phyloP scores from a whole-genome alignment of 2,113 vertebrate species.

The Ardeotis arabs region DNA sequence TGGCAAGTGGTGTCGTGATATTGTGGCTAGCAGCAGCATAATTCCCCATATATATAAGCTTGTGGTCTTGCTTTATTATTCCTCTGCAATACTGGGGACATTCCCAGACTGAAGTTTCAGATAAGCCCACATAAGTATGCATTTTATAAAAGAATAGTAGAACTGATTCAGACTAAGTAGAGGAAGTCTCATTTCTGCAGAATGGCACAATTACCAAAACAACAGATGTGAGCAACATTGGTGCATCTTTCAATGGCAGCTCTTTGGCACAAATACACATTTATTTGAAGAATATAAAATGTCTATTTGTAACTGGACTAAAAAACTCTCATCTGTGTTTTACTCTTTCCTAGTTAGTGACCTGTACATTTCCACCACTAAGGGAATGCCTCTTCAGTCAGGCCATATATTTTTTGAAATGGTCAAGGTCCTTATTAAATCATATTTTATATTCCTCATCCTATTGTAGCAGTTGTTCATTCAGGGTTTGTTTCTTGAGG shows the following conservation, averaged over 20 bases:
- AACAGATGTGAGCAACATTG: conserved; percentile 12
- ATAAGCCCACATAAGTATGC: not conserved
- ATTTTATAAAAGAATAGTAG: conserved; percentile 27
- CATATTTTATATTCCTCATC: not conserved
- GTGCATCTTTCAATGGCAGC: conserved; percentile 22
- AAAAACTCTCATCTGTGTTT: not conserved
- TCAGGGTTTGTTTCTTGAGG: not conserved
- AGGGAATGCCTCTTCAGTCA: not conserved
- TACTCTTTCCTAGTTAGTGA: not conserved
- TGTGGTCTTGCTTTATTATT: not conserved
- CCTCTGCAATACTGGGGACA: not conserved
- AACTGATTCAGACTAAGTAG: not conserved
- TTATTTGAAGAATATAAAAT: conserved; percentile 50
- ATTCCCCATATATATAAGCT: not conserved
- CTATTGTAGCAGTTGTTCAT: not conserved
- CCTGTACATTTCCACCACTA: not conserved
- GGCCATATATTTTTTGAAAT: not conserved
- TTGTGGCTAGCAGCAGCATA: not conserved
- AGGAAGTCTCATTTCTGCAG: not conserved
- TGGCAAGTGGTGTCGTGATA: not conserved
- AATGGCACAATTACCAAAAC: not conserved
- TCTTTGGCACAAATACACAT: conserved; percentile 6
- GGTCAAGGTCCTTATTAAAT: not conserved
- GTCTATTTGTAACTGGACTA: not conserved
- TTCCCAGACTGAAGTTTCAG: not conserved